phyloP scores from a whole-genome alignment of 2,797 vertebrate genomes.

The Mycteria americana region DNA sequence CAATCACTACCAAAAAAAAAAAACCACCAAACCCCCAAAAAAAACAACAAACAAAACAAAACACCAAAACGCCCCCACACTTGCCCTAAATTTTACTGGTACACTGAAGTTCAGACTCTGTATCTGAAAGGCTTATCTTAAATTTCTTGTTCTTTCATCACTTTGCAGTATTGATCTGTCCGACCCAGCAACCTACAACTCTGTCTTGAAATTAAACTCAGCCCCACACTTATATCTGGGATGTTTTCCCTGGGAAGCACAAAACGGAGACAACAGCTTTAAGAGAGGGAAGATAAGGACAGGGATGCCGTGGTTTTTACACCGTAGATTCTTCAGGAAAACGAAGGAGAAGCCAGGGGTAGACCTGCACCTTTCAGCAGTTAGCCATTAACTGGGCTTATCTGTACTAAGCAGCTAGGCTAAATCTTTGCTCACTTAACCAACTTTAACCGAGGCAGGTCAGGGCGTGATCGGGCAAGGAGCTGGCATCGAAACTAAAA shows the following conservation, averaged over 20 bases:
- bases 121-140: not conserved
- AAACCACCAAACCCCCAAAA: not conserved
- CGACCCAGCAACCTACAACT: not conserved
- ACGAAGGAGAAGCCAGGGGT: not conserved
- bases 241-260: fast-evolving
- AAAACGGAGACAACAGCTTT: not conserved
- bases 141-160: not conserved
- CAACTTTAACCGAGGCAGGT: not conserved
- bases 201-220: not conserved
- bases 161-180: not conserved
- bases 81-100: not conserved
- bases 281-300: not conserved
- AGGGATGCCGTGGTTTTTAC: not conserved
- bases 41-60: not conserved
- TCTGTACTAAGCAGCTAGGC: not conserved
- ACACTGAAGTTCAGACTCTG: not conserved
- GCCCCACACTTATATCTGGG: not conserved
- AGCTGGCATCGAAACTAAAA: not conserved
- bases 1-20: not conserved
- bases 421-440: not conserved
- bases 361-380: not conserved
- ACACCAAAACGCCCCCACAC: fast-evolving
- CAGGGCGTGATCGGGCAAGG: not conserved
- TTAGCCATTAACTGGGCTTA: not conserved
- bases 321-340: not conserved